A percentile compares a stretch with the other conserved stretches of the same genome.
phyloP scores from a whole-genome alignment of 2,888 invertebrate genomes.

The Drosophila histrio region DNA sequence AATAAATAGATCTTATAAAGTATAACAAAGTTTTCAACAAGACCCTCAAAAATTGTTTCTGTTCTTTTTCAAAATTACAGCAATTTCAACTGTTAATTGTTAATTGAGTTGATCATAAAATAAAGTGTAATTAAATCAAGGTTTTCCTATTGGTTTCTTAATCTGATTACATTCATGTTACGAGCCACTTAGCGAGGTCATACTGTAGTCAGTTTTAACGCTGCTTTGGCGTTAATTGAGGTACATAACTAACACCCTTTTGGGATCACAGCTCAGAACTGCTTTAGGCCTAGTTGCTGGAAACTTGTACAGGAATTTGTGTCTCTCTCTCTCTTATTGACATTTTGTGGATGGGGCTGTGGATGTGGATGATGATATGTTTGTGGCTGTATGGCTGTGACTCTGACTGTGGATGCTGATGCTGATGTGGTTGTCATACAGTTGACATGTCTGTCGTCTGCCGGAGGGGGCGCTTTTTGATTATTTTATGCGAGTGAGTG shows the following conservation, averaged over 20 bases:
- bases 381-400: not conserved
- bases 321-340: constrained; percentile 41
- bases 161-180: not conserved
- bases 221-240: constrained; percentile 44
- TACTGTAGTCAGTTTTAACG: constrained; percentile 14
- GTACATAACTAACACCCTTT: constrained; percentile 47
- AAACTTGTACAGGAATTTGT: constrained; percentile 46
- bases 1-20: not conserved
- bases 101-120: not conserved
- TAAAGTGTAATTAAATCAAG: not conserved
- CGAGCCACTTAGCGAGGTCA: not conserved
- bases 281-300: constrained; percentile 1
- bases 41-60: too few species aligned
- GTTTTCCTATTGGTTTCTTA: not conserved
- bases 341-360: constrained; percentile 31
- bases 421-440: constrained; percentile 72
- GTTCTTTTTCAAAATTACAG: too few species aligned
- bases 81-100: too few species aligned
- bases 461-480: constrained; percentile 66
- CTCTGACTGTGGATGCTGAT: constrained; percentile 21
- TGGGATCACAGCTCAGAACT: constrained; percentile 1
- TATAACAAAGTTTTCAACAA: too few species aligned
- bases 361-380: not conserved
- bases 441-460: constrained; percentile 67
- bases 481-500: constrained; percentile 68